Evolutionary conservation across 2,888 invertebrate species (phyloP), one percentile per base, ranked within the genome.

Genomic region (Stegana nigrithorax): DNA sequence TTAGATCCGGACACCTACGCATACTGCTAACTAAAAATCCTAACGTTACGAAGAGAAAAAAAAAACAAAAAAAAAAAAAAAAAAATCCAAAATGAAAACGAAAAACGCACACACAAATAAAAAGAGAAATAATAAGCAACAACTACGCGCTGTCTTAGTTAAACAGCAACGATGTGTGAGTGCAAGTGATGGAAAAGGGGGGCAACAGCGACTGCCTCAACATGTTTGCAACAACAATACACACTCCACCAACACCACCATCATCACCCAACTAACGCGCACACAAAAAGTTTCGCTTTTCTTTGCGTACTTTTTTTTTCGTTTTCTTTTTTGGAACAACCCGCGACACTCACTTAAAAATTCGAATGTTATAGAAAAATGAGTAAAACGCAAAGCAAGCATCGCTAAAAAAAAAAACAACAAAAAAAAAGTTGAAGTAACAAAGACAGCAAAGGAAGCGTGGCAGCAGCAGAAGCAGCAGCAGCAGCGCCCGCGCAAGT

Each of bases 341-440:
- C 66, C 57, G 7, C 60, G 66, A 73, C 69, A 76, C 72, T 75
- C 73, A 75, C 73, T 78, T 69, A 73, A 77, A 74, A 78, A 78
- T 75, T 76, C 71, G 70, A 21, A 73, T 73, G 68, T 75, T 75
- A 78, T 72, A 80, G 75, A 76, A 78, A 80, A 78, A 77, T 79
- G 79, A 79, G 80, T 78, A 77, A 76, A 72, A 73, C 70, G 73
- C 72, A 70, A 69, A 63, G 63, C 57, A 55, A 39, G 14, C 17
- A 10, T 39, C 5, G 39, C 14, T 14, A 8, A 60, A 27, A 59
- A 55, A 60, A 47, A n/a, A 50, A 63, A 45, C 44, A 53, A 56
- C 4, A 59, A 29, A 60, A 47, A 63, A 68, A 67, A 61, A 39
- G 2, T 14, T 14, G 17, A 39, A 2, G 32, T 10, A 17, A 36